Evolutionary conservation across 2,113 vertebrate species (phyloP).

Genomic region (Trogon surrucura): DNA sequence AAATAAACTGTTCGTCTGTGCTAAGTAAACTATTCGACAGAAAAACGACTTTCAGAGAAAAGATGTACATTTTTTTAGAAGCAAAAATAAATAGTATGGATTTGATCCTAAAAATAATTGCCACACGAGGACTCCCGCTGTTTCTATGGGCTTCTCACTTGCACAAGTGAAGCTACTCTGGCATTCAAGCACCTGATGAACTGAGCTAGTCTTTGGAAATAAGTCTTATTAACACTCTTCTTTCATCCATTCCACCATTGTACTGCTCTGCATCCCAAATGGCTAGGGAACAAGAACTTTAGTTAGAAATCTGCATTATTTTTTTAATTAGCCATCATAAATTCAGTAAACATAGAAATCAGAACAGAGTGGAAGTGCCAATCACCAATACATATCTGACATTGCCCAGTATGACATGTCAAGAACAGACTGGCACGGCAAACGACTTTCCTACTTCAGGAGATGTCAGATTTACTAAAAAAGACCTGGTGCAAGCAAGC

Average conservation of each 20-base stretch:
- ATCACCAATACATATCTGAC: neutral
- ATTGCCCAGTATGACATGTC: neutral
- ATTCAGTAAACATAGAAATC: neutral
- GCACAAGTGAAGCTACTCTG: rapidly evolving
- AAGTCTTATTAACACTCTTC: neutral
- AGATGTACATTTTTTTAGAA: neutral
- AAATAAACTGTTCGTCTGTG: slow-evolving; percentile 2
- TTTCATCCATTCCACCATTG: neutral
- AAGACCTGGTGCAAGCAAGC: too few species aligned
- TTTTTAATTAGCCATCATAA: neutral
- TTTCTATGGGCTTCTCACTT: neutral
- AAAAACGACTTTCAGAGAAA: neutral
- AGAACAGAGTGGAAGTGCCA: neutral
- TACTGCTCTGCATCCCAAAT: neutral
- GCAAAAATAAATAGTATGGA: neutral
- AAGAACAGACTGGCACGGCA: neutral
- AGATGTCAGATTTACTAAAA: neutral
- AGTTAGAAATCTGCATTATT: neutral
- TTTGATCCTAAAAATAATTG: neutral
- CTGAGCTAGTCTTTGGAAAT: neutral
- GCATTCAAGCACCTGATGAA: neutral
- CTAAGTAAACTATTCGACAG: neutral
- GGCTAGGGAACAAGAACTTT: neutral
- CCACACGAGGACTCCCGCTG: neutral
- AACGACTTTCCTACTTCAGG: neutral